Base-by-base conservation (phyloP, 2,113 vertebrate species). In the Puffinus mauretanicus region DNA sequence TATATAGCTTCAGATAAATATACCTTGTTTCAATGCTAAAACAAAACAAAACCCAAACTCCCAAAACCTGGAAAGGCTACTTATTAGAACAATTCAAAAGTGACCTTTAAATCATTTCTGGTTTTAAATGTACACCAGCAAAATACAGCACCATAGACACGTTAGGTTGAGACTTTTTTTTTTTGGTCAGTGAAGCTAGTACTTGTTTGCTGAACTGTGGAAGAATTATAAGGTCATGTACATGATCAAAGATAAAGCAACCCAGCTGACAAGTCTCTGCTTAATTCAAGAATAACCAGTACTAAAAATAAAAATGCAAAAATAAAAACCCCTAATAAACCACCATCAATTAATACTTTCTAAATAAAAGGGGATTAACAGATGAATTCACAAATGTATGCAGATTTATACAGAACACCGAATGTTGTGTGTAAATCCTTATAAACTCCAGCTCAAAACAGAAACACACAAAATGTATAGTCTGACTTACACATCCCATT, bases 261-360 rank as follows among this genome's bases (percentile, higher is more conserved):
- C 97, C 83, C 95, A 97, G 96, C 93, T 93, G 97, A 98, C 64
- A 91, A 97, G 96, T 98, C 98, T 98, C 97, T 93, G 97, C 97
- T 98, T 97, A 94, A 97, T 98, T 98, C 98, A 98, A 98, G 98
- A 97, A 97, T 96, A 97, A 95, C 96, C 97, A 98, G 97, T 96
- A 96, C 87, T 93, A 97, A 96, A 96, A 97, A 91, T 75, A 93
- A 93, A 95, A 91, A 91, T 42, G 81, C 21, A 80, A 88, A 92
- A 86, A 49, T 18, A 86, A 96, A 86, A 72, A 32, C 16, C 89
- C 86, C 91, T 96, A 90, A 94, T 70, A 84, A 83, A 93, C 96
- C 95, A 94, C 95, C 96, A 52, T 73, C 38, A 80, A 93, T 95
- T 40, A 94, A 96, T 38, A 89, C 84, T 88, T 97, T 84, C 97